Base-by-base conservation (phyloP, 1,140 invertebrate species). In the Aphaenogaster rudis region DNA sequence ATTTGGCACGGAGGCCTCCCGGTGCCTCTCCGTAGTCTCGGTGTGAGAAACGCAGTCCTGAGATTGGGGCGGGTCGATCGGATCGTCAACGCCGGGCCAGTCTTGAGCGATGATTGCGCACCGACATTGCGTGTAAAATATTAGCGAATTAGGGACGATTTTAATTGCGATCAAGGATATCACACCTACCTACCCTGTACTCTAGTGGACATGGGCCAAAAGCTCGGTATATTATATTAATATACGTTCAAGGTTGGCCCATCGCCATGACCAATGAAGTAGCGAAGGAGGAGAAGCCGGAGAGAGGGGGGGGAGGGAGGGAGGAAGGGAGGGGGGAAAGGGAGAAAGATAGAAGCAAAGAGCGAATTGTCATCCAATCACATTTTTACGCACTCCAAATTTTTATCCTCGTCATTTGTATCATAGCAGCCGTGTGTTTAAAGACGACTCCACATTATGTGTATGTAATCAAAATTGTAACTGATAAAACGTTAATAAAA, bases 401-500 rank as follows among this genome's bases (percentile, higher is more conserved):
- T 95, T 95, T 95, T 94, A 95, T 95, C 94, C 94, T 95, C 94
- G 93, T 95, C 94, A 95, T 94, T 95, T 95, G 94, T 95, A 95
- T 95, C 88, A 95, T 95, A 95, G 94, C 94, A 90, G 94, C 93
- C 80, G 95, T 95, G 94, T 94, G 94, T 94, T 95, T 94, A 94
- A 94, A 91, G 89, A 93, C 91, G 94, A 93, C 94, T 95, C 93
- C 93, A 94, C 94, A 95, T 95, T 95, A 95, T 95, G 94, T 95
- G 94, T 95, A 95, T 95, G 94, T 95, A 95, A 95, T 95, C 94
- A 95, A 95, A 95, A 95, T 95, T 95, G 95, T 95, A 95, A 95
- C 94, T 94, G 94, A 95, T 86, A 95, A 94, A 95, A 95, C 94
- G 94, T 95, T 95, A 95, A 95, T 95, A 95, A 95, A 95, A 95